phyloP scores from a whole-genome alignment of 2,113 vertebrate genomes.

The Lynx canadensis region DNA sequence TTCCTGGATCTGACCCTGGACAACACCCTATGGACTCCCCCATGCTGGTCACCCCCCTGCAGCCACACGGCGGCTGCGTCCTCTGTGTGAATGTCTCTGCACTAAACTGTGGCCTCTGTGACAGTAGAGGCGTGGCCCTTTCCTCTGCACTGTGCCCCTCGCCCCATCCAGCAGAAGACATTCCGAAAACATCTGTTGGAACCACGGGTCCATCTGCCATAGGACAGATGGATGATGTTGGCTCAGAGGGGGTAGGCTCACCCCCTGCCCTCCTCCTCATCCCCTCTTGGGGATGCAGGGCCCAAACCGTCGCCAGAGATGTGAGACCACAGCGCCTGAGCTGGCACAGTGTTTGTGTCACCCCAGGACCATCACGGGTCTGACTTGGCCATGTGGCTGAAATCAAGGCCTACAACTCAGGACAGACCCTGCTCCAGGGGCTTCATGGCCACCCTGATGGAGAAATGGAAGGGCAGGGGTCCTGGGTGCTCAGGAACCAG shows the following conservation, averaged over 20 bases:
- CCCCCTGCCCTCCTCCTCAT: fast-evolving
- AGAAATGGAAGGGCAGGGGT: neutral
- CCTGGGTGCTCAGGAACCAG: neutral
- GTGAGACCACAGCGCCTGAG: too few relatives aligned
- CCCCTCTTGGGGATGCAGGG: neutral
- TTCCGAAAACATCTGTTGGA: neutral
- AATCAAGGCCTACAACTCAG: neutral
- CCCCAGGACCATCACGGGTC: fast-evolving
- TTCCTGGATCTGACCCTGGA: neutral
- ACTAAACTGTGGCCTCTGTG: neutral
- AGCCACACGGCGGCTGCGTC: fast-evolving
- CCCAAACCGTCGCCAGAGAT: neutral
- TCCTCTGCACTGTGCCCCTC: fast-evolving
- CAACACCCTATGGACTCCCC: neutral
- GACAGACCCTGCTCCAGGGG: neutral
- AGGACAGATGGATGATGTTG: fast-evolving
- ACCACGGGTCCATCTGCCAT: fast-evolving
- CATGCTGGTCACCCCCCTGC: fast-evolving
- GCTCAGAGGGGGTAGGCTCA: neutral
- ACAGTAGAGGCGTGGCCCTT: fast-evolving
- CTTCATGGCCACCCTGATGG: fast-evolving
- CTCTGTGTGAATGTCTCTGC: neutral
- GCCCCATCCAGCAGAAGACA: neutral
- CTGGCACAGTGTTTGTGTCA: neutral
- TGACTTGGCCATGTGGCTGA: neutral